Percentiles rank a stretch among this genome's conserved stretches.
Conservation (phyloP, 1,140 invertebrate species). For the Oedothorax gibbosus region DNA sequence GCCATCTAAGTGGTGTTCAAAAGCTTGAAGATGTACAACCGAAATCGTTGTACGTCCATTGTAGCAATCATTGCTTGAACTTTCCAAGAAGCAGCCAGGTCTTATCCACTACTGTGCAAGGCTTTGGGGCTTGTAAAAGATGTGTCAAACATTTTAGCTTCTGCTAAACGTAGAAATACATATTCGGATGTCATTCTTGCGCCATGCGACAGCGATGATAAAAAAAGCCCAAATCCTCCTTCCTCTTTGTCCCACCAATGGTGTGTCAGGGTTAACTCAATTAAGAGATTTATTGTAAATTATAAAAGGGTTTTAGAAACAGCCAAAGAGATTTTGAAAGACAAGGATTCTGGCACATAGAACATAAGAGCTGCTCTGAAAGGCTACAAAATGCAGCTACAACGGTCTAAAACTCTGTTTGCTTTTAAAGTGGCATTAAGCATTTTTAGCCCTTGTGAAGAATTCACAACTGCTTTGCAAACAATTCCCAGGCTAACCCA, state of each 20-base stretch:
- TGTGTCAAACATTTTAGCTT: slow-evolving; percentile 8
- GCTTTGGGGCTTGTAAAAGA: background rate
- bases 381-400: no score
- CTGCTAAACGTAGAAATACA: background rate
- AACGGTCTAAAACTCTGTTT: no score
- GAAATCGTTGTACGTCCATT: slow-evolving; percentile 1
- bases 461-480: no score
- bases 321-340: no score
- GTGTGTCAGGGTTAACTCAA: background rate
- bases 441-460: no score
- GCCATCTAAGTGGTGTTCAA: background rate
- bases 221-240: background rate
- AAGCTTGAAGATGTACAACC: background rate
- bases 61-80: background rate
- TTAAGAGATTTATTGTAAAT: background rate
- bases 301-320: background rate
- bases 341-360: no score
- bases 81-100: background rate
- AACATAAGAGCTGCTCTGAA: no score
- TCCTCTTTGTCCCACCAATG: background rate
- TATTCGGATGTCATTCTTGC: background rate
- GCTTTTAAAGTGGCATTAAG: no score
- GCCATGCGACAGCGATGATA: background rate
- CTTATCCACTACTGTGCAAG: background rate
- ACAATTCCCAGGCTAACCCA: no score